Evolutionary conservation across 2,888 invertebrate species (phyloP), one percentile per base, ranked within the genome.

Genomic region (Furcula furcula): DNA sequence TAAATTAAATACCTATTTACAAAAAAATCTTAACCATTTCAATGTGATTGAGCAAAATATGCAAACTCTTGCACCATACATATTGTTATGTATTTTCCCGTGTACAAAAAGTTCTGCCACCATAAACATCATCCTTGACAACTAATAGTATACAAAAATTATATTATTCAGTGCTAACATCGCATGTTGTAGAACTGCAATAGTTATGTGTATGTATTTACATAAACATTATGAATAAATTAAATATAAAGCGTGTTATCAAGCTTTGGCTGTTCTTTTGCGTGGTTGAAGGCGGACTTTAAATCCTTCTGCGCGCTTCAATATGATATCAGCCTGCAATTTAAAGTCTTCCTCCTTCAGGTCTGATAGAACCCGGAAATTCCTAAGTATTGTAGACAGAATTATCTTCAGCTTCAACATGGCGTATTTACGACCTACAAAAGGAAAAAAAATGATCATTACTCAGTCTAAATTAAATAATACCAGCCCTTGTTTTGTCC

Each of bases 321-420:
- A 76, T 58, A 95, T 95, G 47, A 95, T 94, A 67, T 95, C 95
- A 22, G 92, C 93, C 75, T 93, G 93, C 10, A 95, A 88, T 65
- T 91, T 88, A 76, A 94, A 95, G 55, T 94, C 93, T 12, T 90
- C 77, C 61, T 94, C 93, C 35, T 89, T 90, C 12, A 92, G 76
- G 65, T 93, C 92, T 3, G 93, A 93, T 39, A 89, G 68, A n/a
- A 95, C 90, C 39, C 90, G 91, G 90, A 93, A 95, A 67, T 92
- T 93, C 56, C 94, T 91, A 53, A 95, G 67, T 56, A 95, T 92
- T 36, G 94, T 94, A 4, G 94, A 93, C 11, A 95, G 85, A 41
- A 95, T 90, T 40, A 94, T 93, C 82, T 95, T 95, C 62, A 94
- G 81, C 71, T 95, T 94, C 53, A 95, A 79, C 93, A 94, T 94